Evolutionary conservation across 53 echinoderm and acorn worm genomes (phyloP).

Genomic region (Echinometra lucunter): DNA sequence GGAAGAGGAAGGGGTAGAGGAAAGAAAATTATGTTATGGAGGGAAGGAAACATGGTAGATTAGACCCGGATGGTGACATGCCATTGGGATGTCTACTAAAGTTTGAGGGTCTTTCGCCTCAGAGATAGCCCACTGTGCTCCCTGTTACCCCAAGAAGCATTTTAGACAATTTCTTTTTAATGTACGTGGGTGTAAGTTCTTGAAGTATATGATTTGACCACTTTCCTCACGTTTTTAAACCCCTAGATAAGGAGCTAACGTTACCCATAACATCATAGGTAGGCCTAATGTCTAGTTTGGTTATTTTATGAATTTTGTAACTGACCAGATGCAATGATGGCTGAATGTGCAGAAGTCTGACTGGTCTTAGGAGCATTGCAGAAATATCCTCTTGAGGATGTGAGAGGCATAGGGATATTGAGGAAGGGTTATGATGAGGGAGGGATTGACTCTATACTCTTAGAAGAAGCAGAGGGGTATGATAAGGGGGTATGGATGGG

Average conservation of each 20-base stretch:
- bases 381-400: background rate
- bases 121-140: background rate
- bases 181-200: background rate
- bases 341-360: background rate
- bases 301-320: background rate
- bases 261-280: background rate
- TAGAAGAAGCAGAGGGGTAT: too few relatives aligned
- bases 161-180: background rate
- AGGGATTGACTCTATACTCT: background rate
- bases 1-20: conserved; percentile 20
- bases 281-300: background rate
- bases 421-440: background rate
- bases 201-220: background rate
- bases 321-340: background rate
- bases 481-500: too few relatives aligned
- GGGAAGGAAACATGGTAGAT: conserved; percentile 42
- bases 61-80: conserved; percentile 22
- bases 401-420: background rate
- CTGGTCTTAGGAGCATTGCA: background rate
- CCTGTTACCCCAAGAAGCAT: background rate
- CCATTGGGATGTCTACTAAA: background rate
- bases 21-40: conserved; percentile 38
- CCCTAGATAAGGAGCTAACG: background rate
- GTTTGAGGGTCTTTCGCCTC: background rate
- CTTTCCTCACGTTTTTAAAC: background rate